Percentiles rank a stretch among this genome's conserved stretches.
Conservation (phyloP, 2,113 vertebrate genomes). For the Centropristis striata region DNA sequence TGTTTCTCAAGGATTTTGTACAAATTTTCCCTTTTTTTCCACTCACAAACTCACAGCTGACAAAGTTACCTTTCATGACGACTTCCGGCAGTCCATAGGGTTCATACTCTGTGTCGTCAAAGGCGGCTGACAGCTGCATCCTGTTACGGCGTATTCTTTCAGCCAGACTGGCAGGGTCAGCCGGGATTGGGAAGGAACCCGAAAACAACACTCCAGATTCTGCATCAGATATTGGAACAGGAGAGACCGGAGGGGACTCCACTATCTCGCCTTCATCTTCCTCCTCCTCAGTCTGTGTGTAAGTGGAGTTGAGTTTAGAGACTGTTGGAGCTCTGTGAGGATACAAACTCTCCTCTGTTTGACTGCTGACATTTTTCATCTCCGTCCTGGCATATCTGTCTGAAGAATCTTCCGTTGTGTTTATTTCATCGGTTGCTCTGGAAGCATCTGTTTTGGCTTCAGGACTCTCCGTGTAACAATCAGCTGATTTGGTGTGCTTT, state of each 20-base stretch:
- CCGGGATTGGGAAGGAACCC: conserved; percentile 81
- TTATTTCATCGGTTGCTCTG: conserved; percentile 18
- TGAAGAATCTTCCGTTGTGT: neutral
- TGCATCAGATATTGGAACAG: neutral
- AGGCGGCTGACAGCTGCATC: conserved; percentile 85
- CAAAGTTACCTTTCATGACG: conserved; percentile 86
- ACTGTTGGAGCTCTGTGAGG: neutral
- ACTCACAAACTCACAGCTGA: neutral
- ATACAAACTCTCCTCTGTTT: conserved; percentile 71
- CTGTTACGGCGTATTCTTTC: conserved; percentile 84
- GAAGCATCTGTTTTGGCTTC: conserved; percentile 21
- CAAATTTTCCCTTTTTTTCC: neutral
- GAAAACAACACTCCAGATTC: conserved; percentile 61
- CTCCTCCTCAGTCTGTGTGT: conserved; percentile 74
- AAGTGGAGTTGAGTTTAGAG: conserved; percentile 27
- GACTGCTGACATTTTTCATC: conserved; percentile 71
- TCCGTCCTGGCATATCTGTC: conserved; percentile 8
- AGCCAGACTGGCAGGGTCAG: conserved; percentile 83
- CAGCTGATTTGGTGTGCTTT: conserved; percentile 47
- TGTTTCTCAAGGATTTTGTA: neutral
- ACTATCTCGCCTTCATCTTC: conserved; percentile 34
- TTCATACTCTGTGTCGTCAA: conserved; percentile 88
- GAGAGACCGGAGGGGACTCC: conserved; percentile 58
- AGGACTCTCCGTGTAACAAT: conserved; percentile 10
- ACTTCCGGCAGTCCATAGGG: conserved; percentile 89